Evolutionary conservation across 2,113 vertebrate species (phyloP), one percentile per base, ranked within the genome.

Genomic region (Sapajus apella): DNA sequence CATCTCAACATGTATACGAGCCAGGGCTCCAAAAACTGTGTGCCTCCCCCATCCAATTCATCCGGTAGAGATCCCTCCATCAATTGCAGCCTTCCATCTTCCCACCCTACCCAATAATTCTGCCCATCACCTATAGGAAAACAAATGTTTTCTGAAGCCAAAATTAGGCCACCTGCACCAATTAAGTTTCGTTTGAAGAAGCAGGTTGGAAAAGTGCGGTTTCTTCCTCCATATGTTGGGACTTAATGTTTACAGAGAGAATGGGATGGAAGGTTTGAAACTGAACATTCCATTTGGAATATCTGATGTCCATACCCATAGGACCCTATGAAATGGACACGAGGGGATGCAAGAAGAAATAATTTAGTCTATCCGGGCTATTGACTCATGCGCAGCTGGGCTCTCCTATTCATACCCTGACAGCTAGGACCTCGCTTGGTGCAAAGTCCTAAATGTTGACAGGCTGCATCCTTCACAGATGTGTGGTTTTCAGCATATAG

Each of bases 131-230:
- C 84, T 73, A 75, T 5, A 89, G 73, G 91, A 81, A 94, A 84
- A 64, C 7, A 7, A 56, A 27, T 58, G 70, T 55, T 95, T 93
- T 95, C 90, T 50, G 64, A 90, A 87, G 82, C 64, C 81, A 88
- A 77, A 76, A 23, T 52, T 20, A 66, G 85, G 79, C 66, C 68
- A 75, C n/a, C 82, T 73, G 77, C 20, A 68, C 45, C 52, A 61
- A 32, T 52, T 30, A 56, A 72, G 47, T 87, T 94, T 80, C 45
- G 17, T 70, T 90, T 93, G 80, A 87, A 84, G 35, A 58, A 88
- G 77, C 23, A 92, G 72, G 52, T 11, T 72, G 79, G 55, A 75
- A 86, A 84, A 85, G 55, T 87, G 30, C 43, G 32, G 40, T 55
- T 82, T 75, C 61, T 23, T 30, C 50, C 55, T 66, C 68, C 14